phyloP scores from a whole-genome alignment of 2,113 vertebrate species.

The Bothrops jararaca region DNA sequence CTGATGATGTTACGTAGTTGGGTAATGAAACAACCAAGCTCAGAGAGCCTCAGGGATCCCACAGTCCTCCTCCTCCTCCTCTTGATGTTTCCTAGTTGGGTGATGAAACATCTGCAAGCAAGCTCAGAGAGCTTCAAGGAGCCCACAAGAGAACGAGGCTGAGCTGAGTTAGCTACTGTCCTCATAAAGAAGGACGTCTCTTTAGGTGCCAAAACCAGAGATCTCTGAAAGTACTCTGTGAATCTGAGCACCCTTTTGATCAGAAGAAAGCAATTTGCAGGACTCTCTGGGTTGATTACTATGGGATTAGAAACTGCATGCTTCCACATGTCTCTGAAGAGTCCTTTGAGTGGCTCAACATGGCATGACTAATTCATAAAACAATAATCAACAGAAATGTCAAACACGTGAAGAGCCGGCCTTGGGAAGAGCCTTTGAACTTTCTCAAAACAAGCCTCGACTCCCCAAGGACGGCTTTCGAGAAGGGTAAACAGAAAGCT shows the following conservation, averaged over 20 bases:
- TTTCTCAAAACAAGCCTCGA: not conserved
- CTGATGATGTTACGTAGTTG: too few species aligned
- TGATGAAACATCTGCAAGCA: too few species aligned
- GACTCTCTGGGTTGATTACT: not conserved
- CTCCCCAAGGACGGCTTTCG: constrained; percentile 9
- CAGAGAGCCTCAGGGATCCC: too few species aligned
- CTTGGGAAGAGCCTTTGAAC: not conserved
- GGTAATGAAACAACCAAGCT: too few species aligned
- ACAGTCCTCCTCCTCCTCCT: too few species aligned
- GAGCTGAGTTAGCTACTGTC: not conserved
- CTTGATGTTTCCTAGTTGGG: too few species aligned
- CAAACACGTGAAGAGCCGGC: not conserved
- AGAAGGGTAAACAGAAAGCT: constrained; percentile 13
- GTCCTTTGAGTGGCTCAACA: too few species aligned
- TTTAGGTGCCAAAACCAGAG: not conserved
- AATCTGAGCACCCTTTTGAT: not conserved
- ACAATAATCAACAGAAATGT: not conserved
- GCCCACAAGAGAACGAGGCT: too few species aligned
- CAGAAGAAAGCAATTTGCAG: not conserved
- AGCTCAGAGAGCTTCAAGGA: too few species aligned
- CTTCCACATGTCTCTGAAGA: not conserved
- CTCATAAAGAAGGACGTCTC: not conserved
- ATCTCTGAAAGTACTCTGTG: not conserved
- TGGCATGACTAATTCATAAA: not conserved
- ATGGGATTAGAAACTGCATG: too few species aligned